Base-by-base conservation (phyloP, 2,888 invertebrate species). In the Ganaspis brasiliensis region DNA sequence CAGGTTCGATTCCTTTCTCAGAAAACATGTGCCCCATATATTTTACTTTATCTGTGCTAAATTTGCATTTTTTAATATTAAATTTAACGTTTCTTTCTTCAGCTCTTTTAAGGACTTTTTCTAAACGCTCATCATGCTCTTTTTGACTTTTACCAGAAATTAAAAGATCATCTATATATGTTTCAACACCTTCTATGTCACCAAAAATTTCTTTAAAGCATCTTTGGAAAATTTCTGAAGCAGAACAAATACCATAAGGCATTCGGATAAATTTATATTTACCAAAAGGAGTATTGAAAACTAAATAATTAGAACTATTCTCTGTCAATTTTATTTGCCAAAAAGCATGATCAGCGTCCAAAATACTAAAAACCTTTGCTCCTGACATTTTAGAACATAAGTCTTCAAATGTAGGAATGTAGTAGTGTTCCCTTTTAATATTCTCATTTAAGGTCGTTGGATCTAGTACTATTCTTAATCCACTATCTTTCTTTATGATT, bases 221-320 rank as follows among this genome's bases (percentile, higher is more conserved):
- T 52, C 79, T 70, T 37, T 85, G 86, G 81, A 85, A 88, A 4
- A 87, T 78, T 81, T 88, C 87, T 67, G 85, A 79, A 1, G 85
- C 83, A 59, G 82, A 80, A 16, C 76, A 76, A 45, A 86, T 73
- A 12, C 87, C 87, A 78, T 84, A 88, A 0, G 87, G 84, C 73
- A 89, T 75, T 70, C 83, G 63, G 35, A 76, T 40, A 73, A 84
- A 87, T 73, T 78, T 83, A 74, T 84, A 88, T 70, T 86, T 73
- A 5, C 87, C 87, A 75, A 84, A 84, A 9, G 83, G 83, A 9
- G 86, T 86, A 16, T 67, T 73, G 55, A 87, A 86, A 1, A 83
- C 84, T 21, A 83, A 80, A 8, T 83, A 70, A 21, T 82, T 61
- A 6, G 84, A 77, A 37, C 83, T 83, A 63, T 81, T 73, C 26